Evolutionary conservation across 2,113 vertebrate species (phyloP).

Genomic region (Glaucidium brasilianum): DNA sequence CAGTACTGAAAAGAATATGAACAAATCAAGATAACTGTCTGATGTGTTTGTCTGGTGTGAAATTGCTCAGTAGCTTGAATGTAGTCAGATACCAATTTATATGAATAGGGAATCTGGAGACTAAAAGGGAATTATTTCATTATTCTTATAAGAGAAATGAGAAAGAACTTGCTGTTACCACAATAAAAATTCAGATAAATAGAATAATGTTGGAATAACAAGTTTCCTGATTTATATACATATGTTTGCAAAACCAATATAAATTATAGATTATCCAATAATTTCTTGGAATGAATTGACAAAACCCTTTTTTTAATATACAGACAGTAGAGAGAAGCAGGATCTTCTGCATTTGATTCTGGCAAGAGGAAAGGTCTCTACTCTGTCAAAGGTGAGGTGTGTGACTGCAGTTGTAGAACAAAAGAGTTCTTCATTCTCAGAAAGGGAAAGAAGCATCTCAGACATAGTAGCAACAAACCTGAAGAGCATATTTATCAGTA

Average conservation of each 20-base stretch:
- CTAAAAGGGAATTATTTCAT: not conserved
- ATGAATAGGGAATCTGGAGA: not conserved
- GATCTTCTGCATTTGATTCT: not conserved
- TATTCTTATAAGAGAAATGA: not conserved
- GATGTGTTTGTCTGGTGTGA: not conserved
- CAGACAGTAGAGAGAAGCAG: not conserved
- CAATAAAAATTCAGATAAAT: not conserved
- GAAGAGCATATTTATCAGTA: not conserved
- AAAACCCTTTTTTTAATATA: not conserved
- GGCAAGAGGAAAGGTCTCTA: not conserved
- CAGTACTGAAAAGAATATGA: not conserved
- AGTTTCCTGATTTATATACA: not conserved
- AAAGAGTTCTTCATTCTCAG: not conserved
- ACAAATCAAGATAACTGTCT: not conserved
- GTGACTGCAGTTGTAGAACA: not conserved
- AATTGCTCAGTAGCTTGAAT: not conserved
- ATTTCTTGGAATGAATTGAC: not conserved
- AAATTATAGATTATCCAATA: not conserved
- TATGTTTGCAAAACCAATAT: not conserved
- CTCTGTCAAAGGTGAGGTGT: not conserved
- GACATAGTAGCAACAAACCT: not conserved
- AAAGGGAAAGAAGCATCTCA: not conserved
- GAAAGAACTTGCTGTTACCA: not conserved
- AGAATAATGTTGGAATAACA: not conserved
- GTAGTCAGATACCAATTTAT: not conserved